Conservation (phyloP, 2,888 invertebrate species). For the Brenthis ino region DNA sequence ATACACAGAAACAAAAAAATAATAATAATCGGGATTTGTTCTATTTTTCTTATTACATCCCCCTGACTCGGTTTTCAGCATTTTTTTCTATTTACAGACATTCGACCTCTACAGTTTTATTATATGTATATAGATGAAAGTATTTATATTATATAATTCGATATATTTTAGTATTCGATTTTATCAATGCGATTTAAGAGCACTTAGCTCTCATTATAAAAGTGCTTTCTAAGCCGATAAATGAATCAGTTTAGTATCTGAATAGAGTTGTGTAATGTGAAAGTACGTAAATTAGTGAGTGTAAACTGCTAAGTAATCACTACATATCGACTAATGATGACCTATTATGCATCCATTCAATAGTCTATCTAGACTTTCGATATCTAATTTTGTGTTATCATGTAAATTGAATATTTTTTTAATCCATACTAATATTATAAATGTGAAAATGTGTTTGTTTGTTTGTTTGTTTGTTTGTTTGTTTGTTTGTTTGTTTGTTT, state of each 20-base stretch:
- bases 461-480: too few relatives aligned
- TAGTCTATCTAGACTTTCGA: conserved; percentile 21
- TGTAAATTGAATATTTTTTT: too few relatives aligned
- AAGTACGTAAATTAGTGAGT: conserved; percentile 35
- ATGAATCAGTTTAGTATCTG: conserved; percentile 36
- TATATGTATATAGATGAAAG: background rate
- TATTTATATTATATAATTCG: background rate
- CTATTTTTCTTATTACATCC: too few relatives aligned
- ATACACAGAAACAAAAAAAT: too few relatives aligned
- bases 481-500: too few relatives aligned
- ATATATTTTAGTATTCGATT: background rate
- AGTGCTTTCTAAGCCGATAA: conserved; percentile 40
- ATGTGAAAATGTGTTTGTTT: too few relatives aligned
- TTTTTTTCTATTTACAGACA: too few relatives aligned
- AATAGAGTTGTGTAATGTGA: conserved; percentile 37
- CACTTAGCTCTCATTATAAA: conserved; percentile 12
- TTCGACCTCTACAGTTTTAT: too few relatives aligned
- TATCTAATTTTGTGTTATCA: background rate
- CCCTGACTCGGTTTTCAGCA: too few relatives aligned
- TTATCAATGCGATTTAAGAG: background rate
- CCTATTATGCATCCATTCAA: conserved; percentile 26
- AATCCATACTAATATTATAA: too few relatives aligned
- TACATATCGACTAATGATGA: conserved; percentile 2
- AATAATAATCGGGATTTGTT: too few relatives aligned
- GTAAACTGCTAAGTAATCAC: conserved; percentile 30